phyloP scores from a whole-genome alignment of 2,113 vertebrate genomes.

The Natator depressus region DNA sequence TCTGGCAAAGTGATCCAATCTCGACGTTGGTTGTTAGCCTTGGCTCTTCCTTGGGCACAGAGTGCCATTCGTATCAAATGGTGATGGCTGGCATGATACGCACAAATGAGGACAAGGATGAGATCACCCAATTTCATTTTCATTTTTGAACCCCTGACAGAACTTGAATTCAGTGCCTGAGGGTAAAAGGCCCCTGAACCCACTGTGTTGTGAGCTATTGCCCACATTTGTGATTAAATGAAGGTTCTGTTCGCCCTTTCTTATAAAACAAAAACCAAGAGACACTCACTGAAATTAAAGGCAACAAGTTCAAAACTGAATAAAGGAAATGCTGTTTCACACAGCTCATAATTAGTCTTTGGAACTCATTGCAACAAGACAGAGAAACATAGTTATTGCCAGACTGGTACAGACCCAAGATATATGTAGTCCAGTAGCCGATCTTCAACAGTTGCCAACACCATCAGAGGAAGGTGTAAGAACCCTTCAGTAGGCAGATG shows the following conservation, averaged over 20 bases:
- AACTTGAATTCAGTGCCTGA: not conserved
- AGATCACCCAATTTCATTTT: not conserved
- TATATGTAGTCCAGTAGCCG: not conserved
- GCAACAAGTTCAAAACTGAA: not conserved
- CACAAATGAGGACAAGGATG: not conserved
- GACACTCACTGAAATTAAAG: not conserved
- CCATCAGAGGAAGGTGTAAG: not conserved
- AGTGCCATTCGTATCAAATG: not conserved
- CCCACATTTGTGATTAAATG: not conserved
- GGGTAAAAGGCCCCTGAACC: not conserved
- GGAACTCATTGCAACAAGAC: not conserved
- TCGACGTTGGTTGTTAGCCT: no score
- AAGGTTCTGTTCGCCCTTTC: not conserved
- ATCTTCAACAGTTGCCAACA: not conserved
- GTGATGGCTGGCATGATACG: not conserved
- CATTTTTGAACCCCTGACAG: not conserved
- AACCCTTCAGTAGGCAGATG: not conserved
- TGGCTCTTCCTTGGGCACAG: not conserved
- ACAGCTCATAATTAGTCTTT: not conserved
- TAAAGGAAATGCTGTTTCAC: not conserved
- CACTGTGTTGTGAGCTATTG: not conserved
- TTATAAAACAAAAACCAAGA: not conserved
- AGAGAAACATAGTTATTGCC: not conserved
- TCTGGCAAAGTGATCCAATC: not conserved
- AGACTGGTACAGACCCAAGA: not conserved